Evolutionary conservation across 2,113 vertebrate species (phyloP).

Genomic region (Neolamprologus longior): DNA sequence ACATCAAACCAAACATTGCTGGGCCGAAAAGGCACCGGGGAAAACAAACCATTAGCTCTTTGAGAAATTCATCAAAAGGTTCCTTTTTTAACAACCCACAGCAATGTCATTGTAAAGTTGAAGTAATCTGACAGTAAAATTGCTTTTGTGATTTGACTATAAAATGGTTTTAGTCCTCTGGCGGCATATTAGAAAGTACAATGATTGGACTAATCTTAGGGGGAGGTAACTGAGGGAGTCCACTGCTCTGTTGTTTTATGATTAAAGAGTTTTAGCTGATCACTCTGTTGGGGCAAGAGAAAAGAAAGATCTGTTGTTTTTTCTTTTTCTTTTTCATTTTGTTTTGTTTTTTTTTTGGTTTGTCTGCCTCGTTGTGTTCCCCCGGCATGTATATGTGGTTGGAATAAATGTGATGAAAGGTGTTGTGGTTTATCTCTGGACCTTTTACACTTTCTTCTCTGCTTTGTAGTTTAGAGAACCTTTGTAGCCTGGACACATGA

Average conservation of each 20-base stretch:
- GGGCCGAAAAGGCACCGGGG: not conserved
- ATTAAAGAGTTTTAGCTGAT: conserved; percentile 38
- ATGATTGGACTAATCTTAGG: conserved; percentile 15
- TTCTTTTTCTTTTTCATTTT: not conserved
- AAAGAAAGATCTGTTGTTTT: not conserved
- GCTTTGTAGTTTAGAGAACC: conserved; percentile 45
- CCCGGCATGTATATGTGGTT: not conserved
- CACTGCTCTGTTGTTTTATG: conserved; percentile 1
- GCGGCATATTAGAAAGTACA: conserved; percentile 19
- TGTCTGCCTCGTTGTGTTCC: not conserved
- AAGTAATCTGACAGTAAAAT: conserved; percentile 30
- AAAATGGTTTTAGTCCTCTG: conserved; percentile 25
- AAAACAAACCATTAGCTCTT: conserved; percentile 52
- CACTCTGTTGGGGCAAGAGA: not conserved
- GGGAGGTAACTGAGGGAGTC: not conserved
- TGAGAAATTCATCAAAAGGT: conserved; percentile 46
- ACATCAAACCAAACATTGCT: conserved; percentile 30
- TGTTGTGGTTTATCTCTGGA: conserved; percentile 4
- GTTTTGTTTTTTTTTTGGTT: not conserved
- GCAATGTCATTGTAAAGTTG: conserved; percentile 31
- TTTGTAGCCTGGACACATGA: conserved; percentile 45
- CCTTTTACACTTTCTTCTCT: conserved; percentile 8
- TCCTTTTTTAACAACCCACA: conserved; percentile 7
- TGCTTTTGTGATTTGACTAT: conserved; percentile 41
- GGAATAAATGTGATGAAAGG: conserved; percentile 35